These are phyloP conservation scores for Didymodactylos carnosus DNA, from an alignment of 2,888 invertebrate species.

Conservation along the genomic window DNA sequence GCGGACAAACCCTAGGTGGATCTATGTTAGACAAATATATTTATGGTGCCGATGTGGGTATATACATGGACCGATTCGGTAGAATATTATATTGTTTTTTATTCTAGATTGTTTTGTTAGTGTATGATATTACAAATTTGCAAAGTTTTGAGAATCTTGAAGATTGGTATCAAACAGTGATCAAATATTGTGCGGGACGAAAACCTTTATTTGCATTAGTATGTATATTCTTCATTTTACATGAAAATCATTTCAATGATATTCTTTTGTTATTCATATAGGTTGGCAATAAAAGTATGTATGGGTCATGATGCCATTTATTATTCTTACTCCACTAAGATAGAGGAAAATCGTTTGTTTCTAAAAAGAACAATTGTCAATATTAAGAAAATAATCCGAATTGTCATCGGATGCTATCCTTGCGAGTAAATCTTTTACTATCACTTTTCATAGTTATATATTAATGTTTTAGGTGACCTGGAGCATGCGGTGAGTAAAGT, in stretches of 20 bases:
- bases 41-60: slow-evolving; percentile 36
- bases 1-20: slow-evolving; percentile 54
- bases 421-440: not conserved
- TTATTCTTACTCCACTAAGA: no score
- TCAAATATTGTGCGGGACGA: slow-evolving; percentile 28
- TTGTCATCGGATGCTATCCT: no score
- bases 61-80: not conserved
- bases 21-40: slow-evolving; percentile 51
- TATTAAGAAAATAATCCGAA: not conserved
- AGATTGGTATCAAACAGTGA: slow-evolving; percentile 46
- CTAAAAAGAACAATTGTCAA: not conserved
- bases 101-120: slow-evolving; percentile 54
- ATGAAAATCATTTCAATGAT: no score
- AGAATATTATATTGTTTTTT: not conserved
- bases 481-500: no score
- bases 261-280: no score
- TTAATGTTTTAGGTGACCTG: slow-evolving; percentile 32
- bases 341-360: not conserved
- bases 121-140: slow-evolving; percentile 62
- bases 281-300: no score
- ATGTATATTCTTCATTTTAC: no score
- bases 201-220: slow-evolving; percentile 36
- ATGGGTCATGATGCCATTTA: no score
- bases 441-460: not conserved
- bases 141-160: slow-evolving; percentile 56